phyloP scores from a whole-genome alignment of 2,113 vertebrate species.

The Hemibagrus wyckioides region DNA sequence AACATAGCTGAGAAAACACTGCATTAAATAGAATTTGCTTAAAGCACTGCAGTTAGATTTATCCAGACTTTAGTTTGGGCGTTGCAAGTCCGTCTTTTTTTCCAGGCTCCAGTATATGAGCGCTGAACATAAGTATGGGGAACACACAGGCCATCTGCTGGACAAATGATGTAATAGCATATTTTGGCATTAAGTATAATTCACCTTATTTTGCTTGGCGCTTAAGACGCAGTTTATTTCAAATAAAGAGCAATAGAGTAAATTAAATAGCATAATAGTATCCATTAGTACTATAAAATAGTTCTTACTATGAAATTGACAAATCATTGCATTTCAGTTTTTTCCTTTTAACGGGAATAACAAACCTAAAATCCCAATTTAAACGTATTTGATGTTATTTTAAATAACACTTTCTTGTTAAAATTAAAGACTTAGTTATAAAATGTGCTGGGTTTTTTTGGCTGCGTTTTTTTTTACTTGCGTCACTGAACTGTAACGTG shows the following conservation, averaged over 20 bases:
- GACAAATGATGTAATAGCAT: constrained; percentile 45
- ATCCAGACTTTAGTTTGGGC: constrained; percentile 64
- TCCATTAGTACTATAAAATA: background rate
- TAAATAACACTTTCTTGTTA: background rate
- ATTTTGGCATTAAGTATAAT: constrained; percentile 31
- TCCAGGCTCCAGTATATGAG: constrained; percentile 60
- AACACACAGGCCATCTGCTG: constrained; percentile 67
- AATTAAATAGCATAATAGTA: background rate
- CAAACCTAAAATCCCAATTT: background rate
- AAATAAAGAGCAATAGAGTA: background rate
- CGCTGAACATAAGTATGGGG: constrained; percentile 55
- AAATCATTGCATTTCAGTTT: background rate
- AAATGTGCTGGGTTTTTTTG: background rate
- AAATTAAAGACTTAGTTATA: background rate
- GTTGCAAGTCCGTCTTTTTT: constrained; percentile 73
- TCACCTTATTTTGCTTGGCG: background rate
- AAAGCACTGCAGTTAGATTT: background rate
- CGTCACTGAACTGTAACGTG: background rate
- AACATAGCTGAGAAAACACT: constrained; percentile 35
- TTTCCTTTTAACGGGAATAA: background rate
- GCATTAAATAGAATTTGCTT: background rate
- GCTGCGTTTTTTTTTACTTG: background rate
- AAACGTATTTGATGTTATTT: background rate
- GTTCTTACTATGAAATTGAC: background rate
- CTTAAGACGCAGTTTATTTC: background rate